phyloP scores from a whole-genome alignment of 2,888 invertebrate species.

The Perdita meconis region DNA sequence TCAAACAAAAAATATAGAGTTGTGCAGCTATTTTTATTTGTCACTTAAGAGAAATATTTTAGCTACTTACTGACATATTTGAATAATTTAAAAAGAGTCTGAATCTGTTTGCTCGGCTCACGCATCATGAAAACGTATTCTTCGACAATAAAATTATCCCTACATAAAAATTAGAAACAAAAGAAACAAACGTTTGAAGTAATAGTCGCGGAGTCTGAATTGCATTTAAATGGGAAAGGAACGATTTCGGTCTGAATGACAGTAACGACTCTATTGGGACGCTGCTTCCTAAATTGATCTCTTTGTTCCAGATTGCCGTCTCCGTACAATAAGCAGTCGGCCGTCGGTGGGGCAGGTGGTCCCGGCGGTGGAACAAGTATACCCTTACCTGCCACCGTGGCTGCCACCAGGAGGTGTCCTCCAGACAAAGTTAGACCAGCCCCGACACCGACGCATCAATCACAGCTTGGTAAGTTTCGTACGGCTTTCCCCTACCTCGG shows the following conservation, averaged over 20 bases:
- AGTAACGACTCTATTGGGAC: constrained; percentile 28
- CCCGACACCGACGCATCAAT: constrained; percentile 86
- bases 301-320: constrained; percentile 80
- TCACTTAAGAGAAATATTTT: too few species aligned
- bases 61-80: too few species aligned
- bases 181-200: neutral
- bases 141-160: too few species aligned
- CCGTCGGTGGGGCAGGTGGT: constrained; percentile 85
- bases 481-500: neutral
- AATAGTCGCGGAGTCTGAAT: neutral
- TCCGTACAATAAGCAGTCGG: constrained; percentile 85
- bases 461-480: constrained; percentile 79
- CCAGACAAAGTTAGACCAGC: constrained; percentile 92
- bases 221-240: neutral
- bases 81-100: too few species aligned
- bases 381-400: constrained; percentile 91
- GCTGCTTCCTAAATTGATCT: constrained; percentile 36
- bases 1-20: too few species aligned
- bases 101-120: too few species aligned
- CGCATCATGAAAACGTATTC: too few species aligned
- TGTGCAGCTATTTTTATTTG: too few species aligned
- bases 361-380: constrained; percentile 89
- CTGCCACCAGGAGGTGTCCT: constrained; percentile 90
- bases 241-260: constrained; percentile 24
- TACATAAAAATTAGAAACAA: too few species aligned